Conservation (phyloP, 2,113 vertebrate species). For the Excalfactoria chinensis region DNA sequence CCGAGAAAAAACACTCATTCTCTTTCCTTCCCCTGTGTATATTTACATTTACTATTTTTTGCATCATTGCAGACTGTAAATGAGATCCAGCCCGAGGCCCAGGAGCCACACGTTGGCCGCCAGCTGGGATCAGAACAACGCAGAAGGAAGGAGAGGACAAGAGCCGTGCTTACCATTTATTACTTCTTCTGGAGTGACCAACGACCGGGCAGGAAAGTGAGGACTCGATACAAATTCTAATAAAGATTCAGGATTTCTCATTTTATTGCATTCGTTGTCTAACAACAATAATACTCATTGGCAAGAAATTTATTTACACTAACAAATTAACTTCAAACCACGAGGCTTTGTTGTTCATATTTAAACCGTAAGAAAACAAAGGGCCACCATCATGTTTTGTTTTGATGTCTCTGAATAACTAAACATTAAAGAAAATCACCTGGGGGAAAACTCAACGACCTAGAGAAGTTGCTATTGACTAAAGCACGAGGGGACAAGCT, state of each 20-base stretch:
- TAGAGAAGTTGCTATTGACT: constrained; percentile 75
- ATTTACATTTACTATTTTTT: not conserved
- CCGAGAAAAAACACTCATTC: not conserved
- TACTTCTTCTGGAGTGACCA: not conserved
- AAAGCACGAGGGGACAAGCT: constrained; percentile 80
- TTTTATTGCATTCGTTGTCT: constrained; percentile 89
- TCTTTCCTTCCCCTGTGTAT: not conserved
- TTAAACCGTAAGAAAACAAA: constrained; percentile 77
- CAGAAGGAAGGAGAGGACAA: not conserved
- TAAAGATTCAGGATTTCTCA: constrained; percentile 71
- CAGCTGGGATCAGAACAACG: not conserved
- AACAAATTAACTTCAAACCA: constrained; percentile 80
- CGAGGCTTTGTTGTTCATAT: constrained; percentile 65
- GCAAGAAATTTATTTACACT: constrained; percentile 86
- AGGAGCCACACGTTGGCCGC: not conserved
- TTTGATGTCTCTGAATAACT: constrained; percentile 68
- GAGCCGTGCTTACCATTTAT: not conserved
- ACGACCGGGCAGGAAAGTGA: not conserved
- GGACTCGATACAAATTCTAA: constrained; percentile 17
- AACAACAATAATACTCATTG: constrained; percentile 86
- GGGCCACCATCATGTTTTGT: constrained; percentile 60
- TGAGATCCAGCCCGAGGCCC: not conserved
- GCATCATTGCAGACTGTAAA: not conserved
- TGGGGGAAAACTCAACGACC: constrained; percentile 63
- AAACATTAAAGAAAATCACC: constrained; percentile 66